Conservation (phyloP, 2,797 vertebrate species). For the Nyctalus aviator region DNA sequence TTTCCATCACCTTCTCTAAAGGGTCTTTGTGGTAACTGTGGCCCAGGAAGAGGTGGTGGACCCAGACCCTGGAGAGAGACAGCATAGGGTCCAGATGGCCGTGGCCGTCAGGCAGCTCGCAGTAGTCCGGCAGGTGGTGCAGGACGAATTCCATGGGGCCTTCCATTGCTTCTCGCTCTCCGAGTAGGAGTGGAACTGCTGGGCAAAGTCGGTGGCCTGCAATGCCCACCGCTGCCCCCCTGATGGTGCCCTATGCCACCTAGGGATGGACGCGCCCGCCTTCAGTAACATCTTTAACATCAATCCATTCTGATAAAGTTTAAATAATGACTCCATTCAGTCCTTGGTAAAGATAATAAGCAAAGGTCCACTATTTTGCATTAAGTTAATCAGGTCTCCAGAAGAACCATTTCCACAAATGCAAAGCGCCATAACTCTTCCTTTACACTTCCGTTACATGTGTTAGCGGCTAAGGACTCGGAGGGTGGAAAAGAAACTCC, state of each 20-base stretch:
- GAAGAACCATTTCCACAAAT: not conserved
- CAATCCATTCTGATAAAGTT: not conserved
- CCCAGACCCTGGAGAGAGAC: conserved; percentile 95
- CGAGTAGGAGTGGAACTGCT: conserved; percentile 88
- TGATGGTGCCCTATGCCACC: not conserved
- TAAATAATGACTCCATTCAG: not conserved
- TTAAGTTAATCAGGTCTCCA: not conserved
- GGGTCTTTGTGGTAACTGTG: conserved; percentile 84
- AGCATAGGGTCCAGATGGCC: conserved; percentile 87
- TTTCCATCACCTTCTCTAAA: too few species aligned
- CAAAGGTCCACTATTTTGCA: not conserved
- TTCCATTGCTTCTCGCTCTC: conserved; percentile 94
- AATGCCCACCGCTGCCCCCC: conserved; percentile 77
- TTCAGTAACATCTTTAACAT: not conserved
- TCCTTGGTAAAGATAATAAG: not conserved
- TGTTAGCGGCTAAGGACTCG: not conserved
- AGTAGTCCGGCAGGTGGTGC: conserved; percentile 89
- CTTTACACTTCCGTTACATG: not conserved
- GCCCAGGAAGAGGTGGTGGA: conserved; percentile 94
- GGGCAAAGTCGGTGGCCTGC: conserved; percentile 87
- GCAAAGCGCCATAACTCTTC: not conserved
- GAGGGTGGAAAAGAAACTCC: not conserved
- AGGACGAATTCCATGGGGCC: conserved; percentile 90
- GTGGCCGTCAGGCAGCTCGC: conserved; percentile 70
- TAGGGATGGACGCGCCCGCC: not conserved